Evolutionary conservation across 1,140 invertebrate species (phyloP), one percentile per base, ranked within the genome.

Genomic region (Bemisia tabaci): DNA sequence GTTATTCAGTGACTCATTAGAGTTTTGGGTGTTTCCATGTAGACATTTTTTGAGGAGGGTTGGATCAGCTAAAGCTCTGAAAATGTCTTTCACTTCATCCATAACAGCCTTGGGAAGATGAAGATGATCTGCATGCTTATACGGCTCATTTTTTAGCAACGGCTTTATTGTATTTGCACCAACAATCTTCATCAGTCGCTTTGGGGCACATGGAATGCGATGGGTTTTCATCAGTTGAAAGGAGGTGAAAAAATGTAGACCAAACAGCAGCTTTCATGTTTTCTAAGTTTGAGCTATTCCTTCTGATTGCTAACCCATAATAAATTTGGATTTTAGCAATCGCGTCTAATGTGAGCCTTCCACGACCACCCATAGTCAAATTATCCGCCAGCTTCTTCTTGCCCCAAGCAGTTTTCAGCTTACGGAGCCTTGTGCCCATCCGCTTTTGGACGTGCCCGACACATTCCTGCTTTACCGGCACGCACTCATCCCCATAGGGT

Each of bases 221-320:
- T n/a, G 73, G 73, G 39, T 72, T 68, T 60, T 71, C 65, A 65
- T 75, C 70, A 62, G 73, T 74, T 26, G 72, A 77, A 60, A 67
- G 68, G 22, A 73, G 70, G 65, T 77, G 74, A 69, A 73, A 71
- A 68, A 64, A 75, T 24, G 71, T 72, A 64, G 72, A 71, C 74
- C 71, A 73, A 24, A 77, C 71, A 39, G 67, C 67, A 48, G 22
- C 26, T 33, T 24, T 67, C 70, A 70, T 69, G 22, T 22, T 27
- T 62, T n/a, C 65, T n/a, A 70, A 12, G 63, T 61, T 67, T 26
- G 59, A 21, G 21, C 25, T 65, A 67, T 70, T 71, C 26, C 68
- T 65, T 33, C 63, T 62, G 12, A 72, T 72, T 5, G 69, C 69
- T 27, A 66, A 17, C 9, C 69, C 68, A 69, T 70, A 71, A 64